Conservation (phyloP, 2,113 vertebrate species). For the Pitta sordida region DNA sequence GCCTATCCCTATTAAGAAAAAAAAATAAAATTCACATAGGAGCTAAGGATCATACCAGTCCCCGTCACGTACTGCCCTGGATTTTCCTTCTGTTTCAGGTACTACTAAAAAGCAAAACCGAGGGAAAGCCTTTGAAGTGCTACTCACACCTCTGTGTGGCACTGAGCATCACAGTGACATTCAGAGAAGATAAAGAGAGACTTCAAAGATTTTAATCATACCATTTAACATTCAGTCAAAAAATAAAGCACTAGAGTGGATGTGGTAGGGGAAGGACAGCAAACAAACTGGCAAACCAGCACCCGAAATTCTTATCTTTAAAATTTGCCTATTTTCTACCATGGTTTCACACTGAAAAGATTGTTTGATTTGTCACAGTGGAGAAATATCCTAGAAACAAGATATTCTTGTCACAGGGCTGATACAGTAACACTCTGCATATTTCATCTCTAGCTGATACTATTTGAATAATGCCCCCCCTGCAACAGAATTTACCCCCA, state of each 20-base stretch:
- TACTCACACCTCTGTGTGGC: not conserved
- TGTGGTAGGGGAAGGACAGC: not conserved
- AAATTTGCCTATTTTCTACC: not conserved
- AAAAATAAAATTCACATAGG: not conserved
- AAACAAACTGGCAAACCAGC: not conserved
- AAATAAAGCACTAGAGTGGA: not conserved
- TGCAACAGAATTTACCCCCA: not conserved
- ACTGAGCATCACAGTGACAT: not conserved
- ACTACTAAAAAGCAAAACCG: not conserved
- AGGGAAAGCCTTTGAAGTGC: not conserved
- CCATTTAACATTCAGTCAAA: not conserved
- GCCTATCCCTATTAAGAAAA: not conserved
- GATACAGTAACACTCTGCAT: not conserved
- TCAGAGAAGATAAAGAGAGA: not conserved
- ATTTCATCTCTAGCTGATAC: not conserved
- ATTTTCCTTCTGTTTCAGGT: not conserved
- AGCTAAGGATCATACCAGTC: not conserved
- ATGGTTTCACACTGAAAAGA: not conserved
- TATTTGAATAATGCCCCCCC: fast-evolving
- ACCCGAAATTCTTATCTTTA: not conserved
- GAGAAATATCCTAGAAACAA: not conserved
- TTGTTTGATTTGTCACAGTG: not conserved
- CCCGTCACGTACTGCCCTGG: not conserved
- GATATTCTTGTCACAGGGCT: not conserved
- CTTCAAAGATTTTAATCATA: not conserved